These are phyloP conservation scores for Drosophila willistoni DNA, from an alignment of 1,140 invertebrate genomes.

Conservation along the genomic window DNA sequence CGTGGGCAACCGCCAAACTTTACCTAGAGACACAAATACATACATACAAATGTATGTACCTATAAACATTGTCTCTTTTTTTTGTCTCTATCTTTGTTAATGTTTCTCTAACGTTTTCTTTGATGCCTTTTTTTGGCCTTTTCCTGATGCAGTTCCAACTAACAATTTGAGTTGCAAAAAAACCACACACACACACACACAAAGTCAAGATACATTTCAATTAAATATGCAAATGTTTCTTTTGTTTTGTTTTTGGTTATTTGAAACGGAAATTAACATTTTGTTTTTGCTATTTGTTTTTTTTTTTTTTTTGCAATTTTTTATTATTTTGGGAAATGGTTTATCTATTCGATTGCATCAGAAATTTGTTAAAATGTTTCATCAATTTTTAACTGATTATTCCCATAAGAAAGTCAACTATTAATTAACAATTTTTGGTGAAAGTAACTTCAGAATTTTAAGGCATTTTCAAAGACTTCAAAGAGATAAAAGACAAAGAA, in stretches of 20 bases:
- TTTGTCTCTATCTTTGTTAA: neutral
- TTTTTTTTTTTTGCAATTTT: neutral
- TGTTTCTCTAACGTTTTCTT: conserved; percentile 6
- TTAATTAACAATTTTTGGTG: neutral
- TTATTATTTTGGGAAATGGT: conserved; percentile 36
- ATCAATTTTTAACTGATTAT: neutral
- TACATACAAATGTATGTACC: too few relatives aligned
- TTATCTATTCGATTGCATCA: conserved; percentile 26
- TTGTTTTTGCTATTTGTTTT: too few relatives aligned
- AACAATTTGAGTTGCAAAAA: conserved; percentile 13
- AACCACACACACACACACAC: conserved; percentile 1
- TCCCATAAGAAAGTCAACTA: neutral
- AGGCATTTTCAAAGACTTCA: neutral
- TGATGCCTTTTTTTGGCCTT: conserved; percentile 37
- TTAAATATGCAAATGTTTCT: conserved; percentile 51
- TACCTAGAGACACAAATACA: neutral
- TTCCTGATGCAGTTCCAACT: conserved; percentile 51
- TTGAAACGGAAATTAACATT: conserved; percentile 45
- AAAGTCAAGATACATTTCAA: conserved; percentile 34
- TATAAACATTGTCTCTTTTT: neutral
- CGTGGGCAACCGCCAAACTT: conserved; percentile 18
- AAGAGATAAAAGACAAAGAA: too few relatives aligned
- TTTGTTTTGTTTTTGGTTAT: conserved; percentile 13
- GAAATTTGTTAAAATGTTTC: neutral
- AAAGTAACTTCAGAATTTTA: neutral